Conservation (phyloP, 2,797 vertebrate species). For the Kryptopterus vitreolus region DNA sequence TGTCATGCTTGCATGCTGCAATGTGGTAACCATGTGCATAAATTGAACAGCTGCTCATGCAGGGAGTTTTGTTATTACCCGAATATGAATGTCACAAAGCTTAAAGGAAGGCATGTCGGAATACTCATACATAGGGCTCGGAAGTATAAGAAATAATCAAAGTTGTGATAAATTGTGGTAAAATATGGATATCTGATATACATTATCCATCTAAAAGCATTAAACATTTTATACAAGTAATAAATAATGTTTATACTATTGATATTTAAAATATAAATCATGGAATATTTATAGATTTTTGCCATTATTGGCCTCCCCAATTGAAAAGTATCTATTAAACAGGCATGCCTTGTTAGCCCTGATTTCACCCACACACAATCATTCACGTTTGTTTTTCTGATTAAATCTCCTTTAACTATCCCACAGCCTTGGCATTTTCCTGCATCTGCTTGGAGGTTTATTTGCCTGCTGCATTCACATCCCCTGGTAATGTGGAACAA, state of each 20-base stretch:
- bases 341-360: background rate
- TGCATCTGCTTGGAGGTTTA: background rate
- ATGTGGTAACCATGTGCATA: background rate
- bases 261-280: background rate
- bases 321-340: background rate
- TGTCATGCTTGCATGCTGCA: constrained; percentile 1
- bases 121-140: background rate
- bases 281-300: background rate
- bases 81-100: background rate
- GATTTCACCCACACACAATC: background rate
- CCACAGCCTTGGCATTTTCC: background rate
- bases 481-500: background rate
- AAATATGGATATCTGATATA: background rate
- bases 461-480: background rate
- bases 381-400: background rate
- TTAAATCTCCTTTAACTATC: background rate
- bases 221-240: background rate
- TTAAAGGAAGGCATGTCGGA: background rate
- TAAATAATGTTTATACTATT: background rate
- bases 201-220: background rate
- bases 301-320: background rate
- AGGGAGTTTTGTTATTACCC: background rate
- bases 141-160: background rate
- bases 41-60: background rate
- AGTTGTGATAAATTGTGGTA: background rate